Conservation (phyloP, 2,113 vertebrate species). For the Taurulus bubalis region DNA sequence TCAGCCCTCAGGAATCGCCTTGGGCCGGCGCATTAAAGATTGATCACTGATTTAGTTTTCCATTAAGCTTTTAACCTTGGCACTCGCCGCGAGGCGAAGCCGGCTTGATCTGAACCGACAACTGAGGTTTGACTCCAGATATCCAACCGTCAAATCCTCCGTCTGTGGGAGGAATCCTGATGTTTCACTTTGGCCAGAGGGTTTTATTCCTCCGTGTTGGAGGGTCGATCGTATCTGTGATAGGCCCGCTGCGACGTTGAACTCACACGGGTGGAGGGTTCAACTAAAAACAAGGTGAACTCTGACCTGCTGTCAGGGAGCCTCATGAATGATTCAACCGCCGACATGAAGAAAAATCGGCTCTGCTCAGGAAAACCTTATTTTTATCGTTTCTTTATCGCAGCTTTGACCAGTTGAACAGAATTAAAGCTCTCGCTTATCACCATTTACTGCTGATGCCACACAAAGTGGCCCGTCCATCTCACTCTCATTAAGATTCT, state of each 20-base stretch:
- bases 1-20: constrained; percentile 54
- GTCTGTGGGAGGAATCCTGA: constrained; percentile 1
- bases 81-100: constrained; percentile 3
- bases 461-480: neutral
- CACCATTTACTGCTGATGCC: neutral
- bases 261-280: neutral
- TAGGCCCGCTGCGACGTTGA: neutral
- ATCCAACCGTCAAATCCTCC: neutral
- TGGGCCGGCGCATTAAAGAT: constrained; percentile 54
- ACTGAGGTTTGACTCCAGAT: neutral
- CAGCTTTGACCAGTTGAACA: neutral
- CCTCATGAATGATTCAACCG: neutral
- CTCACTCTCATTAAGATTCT: neutral
- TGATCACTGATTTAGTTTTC: constrained; percentile 56
- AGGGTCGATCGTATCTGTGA: neutral
- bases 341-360: neutral
- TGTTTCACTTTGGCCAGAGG: neutral
- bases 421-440: neutral
- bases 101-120: constrained; percentile 15
- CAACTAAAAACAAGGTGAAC: neutral
- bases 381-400: neutral
- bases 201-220: neutral
- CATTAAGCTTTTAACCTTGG: constrained; percentile 39
- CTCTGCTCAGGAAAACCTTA: neutral
- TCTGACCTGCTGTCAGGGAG: constrained; percentile 9